Evolutionary conservation across 2,113 vertebrate species (phyloP).

Genomic region (Centropus bengalensis): DNA sequence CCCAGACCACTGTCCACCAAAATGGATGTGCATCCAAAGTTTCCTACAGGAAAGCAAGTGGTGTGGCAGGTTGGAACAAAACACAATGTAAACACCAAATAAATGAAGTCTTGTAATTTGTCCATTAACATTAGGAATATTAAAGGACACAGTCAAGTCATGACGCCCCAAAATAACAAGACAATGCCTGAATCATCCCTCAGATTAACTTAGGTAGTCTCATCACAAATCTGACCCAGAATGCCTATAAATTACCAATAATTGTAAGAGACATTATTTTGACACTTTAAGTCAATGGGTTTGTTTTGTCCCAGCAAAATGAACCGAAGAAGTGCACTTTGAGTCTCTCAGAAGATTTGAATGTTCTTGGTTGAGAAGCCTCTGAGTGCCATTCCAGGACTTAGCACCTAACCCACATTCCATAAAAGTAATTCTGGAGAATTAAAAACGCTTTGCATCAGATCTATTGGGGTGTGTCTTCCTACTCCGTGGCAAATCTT

Average conservation of each 20-base stretch:
- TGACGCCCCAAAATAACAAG: background rate
- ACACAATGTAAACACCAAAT: background rate
- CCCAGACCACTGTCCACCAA: background rate
- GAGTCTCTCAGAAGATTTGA: background rate
- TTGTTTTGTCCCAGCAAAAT: background rate
- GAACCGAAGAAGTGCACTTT: background rate
- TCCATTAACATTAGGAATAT: background rate
- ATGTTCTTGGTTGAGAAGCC: background rate
- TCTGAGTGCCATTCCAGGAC: slow-evolving; percentile 27
- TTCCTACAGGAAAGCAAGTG: background rate
- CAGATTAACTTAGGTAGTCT: background rate
- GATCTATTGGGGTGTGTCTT: background rate
- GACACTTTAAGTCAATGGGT: background rate
- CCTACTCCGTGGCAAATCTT: background rate
- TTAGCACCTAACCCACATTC: slow-evolving; percentile 20
- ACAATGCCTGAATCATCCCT: background rate
- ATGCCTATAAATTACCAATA: background rate
- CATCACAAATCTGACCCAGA: background rate
- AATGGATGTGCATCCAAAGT: background rate
- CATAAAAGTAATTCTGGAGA: slow-evolving; percentile 23
- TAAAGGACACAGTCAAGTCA: background rate
- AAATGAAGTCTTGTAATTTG: background rate
- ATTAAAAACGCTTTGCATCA: slow-evolving; percentile 35
- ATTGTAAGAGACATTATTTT: background rate
- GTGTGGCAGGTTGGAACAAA: background rate